Percentiles rank a stretch among this genome's conserved stretches.
Conservation (phyloP, 2,113 vertebrate genomes). For the Electrona antarctica region DNA sequence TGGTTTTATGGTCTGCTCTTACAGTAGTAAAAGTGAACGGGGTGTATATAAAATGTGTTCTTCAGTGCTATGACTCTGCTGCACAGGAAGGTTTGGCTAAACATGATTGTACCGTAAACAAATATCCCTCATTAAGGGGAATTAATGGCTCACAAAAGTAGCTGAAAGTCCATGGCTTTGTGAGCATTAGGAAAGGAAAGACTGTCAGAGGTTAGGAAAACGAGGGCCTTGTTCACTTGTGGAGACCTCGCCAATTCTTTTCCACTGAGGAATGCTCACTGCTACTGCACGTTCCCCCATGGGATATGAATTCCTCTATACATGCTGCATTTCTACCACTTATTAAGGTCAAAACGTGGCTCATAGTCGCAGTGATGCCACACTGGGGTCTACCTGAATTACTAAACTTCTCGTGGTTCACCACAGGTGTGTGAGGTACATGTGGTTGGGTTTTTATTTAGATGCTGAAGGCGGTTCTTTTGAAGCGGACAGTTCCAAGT, state of each 20-base stretch:
- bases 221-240: slow-evolving; percentile 42
- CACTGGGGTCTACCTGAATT: slow-evolving; percentile 23
- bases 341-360: not conserved
- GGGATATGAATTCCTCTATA: slow-evolving; percentile 14
- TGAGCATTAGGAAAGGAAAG: slow-evolving; percentile 38
- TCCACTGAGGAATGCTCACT: slow-evolving; percentile 25
- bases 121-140: slow-evolving; percentile 57
- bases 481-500: slow-evolving; percentile 19
- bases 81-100: slow-evolving; percentile 34
- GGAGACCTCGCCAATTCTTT: slow-evolving; percentile 37
- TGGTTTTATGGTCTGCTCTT: slow-evolving; percentile 39
- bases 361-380: slow-evolving; percentile 11
- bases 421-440: not conserved
- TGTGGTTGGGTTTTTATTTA: slow-evolving; percentile 36
- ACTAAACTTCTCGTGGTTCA: not conserved
- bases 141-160: slow-evolving; percentile 60
- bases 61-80: slow-evolving; percentile 53
- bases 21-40: slow-evolving; percentile 52
- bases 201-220: slow-evolving; percentile 54
- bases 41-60: slow-evolving; percentile 41
- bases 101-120: slow-evolving; percentile 53
- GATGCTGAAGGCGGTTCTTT: slow-evolving; percentile 24
- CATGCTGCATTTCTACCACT: slow-evolving; percentile 6
- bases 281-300: not conserved
- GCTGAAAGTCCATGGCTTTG: slow-evolving; percentile 40